Base-by-base conservation (phyloP, 2,797 vertebrate genomes). In the Danio kyathit region DNA sequence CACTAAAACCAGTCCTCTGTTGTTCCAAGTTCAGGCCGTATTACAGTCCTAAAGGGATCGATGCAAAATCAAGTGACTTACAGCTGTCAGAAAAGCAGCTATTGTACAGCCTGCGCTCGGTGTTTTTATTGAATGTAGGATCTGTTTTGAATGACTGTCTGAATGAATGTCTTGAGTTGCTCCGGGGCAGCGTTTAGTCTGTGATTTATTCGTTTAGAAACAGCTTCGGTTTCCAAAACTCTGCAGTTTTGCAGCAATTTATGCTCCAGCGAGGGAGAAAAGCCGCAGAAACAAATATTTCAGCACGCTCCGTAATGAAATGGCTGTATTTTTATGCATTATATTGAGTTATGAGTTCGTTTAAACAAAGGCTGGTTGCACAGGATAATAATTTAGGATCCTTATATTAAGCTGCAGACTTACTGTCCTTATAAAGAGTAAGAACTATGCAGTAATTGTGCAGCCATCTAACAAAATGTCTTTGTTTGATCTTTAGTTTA, bases 211-310 rank as follows among this genome's bases (percentile, higher is more conserved):
- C 88, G 83, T 87, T 89, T 86, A 91, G 90, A 85, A 93, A 89
- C 90, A 29, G 89, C 90, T 88, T 93, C 91, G 91, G 92, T 94
- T 94, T 94, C 94, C 94, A 93, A 93, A 93, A 89, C 89, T 88
- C 91, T 92, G 91, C 93, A 94, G 93, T 93, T 95, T 29, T 94
- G 93, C 92, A 94, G 90, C 91, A 94, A 94, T 95, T 95, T 95
- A 91, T 89, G 89, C 94, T 71, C 93, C 93, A 94, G 94, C 90
- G 89, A 92, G 90, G 92, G 91, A 29, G 90, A 91, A 92, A 93
- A 93, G 75, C 91, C 93, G 44, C 91, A 87, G 92, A 94, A 94
- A 94, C 91, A 93, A 94, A 94, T 94, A 93, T 93, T 92, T 93
- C 91, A 93, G 88, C 83, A 88, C 86, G 87, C 89, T 93, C 91